Evolutionary conservation across 2,888 invertebrate genomes (phyloP).

Genomic region (Acronicta psi): DNA sequence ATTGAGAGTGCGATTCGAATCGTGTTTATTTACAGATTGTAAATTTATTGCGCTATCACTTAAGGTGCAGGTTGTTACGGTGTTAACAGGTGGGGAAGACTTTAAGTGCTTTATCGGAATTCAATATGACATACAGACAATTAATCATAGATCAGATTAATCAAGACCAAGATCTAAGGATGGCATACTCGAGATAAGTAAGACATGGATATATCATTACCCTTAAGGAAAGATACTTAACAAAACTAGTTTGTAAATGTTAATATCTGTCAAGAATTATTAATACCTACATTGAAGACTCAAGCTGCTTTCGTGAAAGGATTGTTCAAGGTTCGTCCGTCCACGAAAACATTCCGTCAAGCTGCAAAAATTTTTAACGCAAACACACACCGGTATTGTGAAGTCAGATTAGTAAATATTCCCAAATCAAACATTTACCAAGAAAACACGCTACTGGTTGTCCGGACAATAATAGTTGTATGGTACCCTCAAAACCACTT

Average conservation of each 20-base stretch:
- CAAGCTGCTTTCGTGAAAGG: constrained; percentile 54
- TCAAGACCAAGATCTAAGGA: too few relatives aligned
- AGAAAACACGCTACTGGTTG: constrained; percentile 87
- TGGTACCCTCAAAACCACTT: constrained; percentile 86
- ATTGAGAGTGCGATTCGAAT: constrained; percentile 76
- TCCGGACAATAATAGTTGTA: constrained; percentile 83
- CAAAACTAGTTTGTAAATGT: not conserved
- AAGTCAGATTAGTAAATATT: constrained; percentile 82
- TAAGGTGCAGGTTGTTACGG: constrained; percentile 15
- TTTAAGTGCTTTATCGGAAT: constrained; percentile 2
- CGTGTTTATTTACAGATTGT: constrained; percentile 57
- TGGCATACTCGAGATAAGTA: too few relatives aligned
- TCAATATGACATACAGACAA: not conserved
- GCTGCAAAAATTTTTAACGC: constrained; percentile 71
- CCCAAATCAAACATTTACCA: constrained; percentile 85
- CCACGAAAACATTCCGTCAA: constrained; percentile 72
- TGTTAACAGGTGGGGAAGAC: constrained; percentile 21
- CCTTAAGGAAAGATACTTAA: not conserved
- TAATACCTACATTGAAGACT: not conserved
- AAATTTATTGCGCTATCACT: constrained; percentile 44
- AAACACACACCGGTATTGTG: constrained; percentile 75
- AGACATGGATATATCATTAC: too few relatives aligned
- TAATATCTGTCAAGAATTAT: not conserved
- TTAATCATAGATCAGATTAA: too few relatives aligned
- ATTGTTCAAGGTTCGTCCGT: constrained; percentile 57